Conservation (phyloP, 2,888 invertebrate species). For the Dorcus hopei region DNA sequence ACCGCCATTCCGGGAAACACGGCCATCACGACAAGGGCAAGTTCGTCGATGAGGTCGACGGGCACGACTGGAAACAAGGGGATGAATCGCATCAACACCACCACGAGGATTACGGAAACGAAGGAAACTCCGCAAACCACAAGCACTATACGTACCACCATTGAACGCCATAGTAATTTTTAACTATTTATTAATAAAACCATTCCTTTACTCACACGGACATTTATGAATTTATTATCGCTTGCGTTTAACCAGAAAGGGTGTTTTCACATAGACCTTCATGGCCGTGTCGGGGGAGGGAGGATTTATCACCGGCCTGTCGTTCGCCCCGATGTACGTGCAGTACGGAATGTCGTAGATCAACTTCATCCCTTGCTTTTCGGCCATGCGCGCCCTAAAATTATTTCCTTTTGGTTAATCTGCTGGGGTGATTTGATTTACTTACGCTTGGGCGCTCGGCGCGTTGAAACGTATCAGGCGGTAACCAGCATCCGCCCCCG, state of each 20-base stretch:
- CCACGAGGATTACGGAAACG: too few species aligned
- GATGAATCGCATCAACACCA: neutral
- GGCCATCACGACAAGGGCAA: neutral
- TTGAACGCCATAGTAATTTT: too few species aligned
- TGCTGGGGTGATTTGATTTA: neutral
- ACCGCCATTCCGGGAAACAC: neutral
- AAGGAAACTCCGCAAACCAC: too few species aligned
- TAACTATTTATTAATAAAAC: too few species aligned
- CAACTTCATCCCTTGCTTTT: slow-evolving; percentile 51
- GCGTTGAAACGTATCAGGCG: slow-evolving; percentile 52
- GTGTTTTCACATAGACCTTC: slow-evolving; percentile 48
- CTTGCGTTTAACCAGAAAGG: slow-evolving; percentile 7
- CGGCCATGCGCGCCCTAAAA: slow-evolving; percentile 52
- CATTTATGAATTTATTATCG: too few species aligned
- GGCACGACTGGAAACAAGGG: neutral
- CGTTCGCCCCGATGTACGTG: slow-evolving; percentile 51
- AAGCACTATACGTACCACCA: too few species aligned
- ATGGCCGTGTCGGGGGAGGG: slow-evolving; percentile 52
- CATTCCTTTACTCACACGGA: too few species aligned
- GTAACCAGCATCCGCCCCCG: slow-evolving; percentile 51
- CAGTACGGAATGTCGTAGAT: slow-evolving; percentile 54
- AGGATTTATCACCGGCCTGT: slow-evolving; percentile 53
- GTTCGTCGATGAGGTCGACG: neutral
- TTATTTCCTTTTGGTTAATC: neutral
- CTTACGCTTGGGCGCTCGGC: slow-evolving; percentile 52